Percentiles rank a stretch among this genome's conserved stretches.
These are phyloP conservation scores for Cerastoderma edule DNA, from an alignment of 2,888 invertebrate genomes.

Conservation along the genomic window DNA sequence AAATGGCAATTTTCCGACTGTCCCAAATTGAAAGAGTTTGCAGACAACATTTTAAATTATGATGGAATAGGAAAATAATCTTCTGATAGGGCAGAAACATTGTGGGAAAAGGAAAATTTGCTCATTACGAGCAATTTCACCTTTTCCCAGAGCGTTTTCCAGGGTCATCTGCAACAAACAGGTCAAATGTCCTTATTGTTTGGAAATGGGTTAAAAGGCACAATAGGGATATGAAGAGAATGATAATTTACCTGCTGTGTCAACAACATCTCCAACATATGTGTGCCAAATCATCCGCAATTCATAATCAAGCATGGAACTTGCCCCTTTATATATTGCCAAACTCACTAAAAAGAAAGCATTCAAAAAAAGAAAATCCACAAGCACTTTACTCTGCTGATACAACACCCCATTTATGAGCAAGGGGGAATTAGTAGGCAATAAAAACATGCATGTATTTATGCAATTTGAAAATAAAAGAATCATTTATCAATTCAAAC, in stretches of 20 bases:
- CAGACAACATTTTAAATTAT: too few species aligned
- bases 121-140: neutral
- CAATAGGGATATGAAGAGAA: neutral
- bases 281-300: neutral
- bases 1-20: neutral
- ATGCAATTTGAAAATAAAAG: too few species aligned
- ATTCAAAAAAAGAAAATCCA: neutral
- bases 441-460: too few species aligned
- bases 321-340: neutral
- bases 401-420: too few species aligned
- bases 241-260: constrained; percentile 7
- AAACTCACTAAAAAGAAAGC: constrained; percentile 10
- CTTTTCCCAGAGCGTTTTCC: neutral
- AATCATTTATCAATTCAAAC: too few species aligned
- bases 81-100: neutral
- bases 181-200: too few species aligned
- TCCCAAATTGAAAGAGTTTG: neutral
- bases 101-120: neutral
- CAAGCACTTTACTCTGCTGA: too few species aligned
- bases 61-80: too few species aligned
- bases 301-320: constrained; percentile 14
- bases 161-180: neutral
- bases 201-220: neutral
- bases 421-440: too few species aligned
- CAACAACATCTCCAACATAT: constrained; percentile 14